Evolutionary conservation across 2,888 invertebrate species (phyloP).

Genomic region (Cheiracanthium punctorium): DNA sequence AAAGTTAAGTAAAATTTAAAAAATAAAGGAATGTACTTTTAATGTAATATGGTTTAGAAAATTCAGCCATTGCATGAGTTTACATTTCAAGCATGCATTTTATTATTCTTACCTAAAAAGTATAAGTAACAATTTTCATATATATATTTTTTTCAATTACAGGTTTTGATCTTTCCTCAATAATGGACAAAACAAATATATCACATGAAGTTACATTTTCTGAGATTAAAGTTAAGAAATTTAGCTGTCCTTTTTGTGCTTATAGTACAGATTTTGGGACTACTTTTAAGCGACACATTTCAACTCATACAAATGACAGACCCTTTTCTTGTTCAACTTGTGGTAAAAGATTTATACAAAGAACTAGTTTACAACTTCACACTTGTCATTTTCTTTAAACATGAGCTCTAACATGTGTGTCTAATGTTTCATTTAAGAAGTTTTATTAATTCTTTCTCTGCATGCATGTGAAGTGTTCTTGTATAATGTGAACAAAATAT

Average conservation of each 20-base stretch:
- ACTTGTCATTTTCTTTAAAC: background rate
- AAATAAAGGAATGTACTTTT: too few species aligned
- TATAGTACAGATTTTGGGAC: constrained; percentile 30
- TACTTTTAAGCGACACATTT: constrained; percentile 33
- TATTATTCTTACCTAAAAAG: too few species aligned
- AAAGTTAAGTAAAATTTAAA: too few species aligned
- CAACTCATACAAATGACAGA: constrained; percentile 36
- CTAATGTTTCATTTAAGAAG: too few species aligned
- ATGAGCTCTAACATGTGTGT: too few species aligned
- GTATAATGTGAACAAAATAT: too few species aligned
- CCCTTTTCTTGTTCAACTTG: constrained; percentile 30
- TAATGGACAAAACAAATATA: background rate
- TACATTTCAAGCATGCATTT: too few species aligned
- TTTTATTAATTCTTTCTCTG: too few species aligned
- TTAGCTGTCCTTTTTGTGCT: constrained; percentile 16
- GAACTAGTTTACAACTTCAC: constrained; percentile 17
- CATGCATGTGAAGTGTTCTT: too few species aligned
- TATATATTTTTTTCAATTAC: background rate
- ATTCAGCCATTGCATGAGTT: too few species aligned
- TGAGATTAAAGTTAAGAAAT: background rate
- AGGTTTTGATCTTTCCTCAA: background rate
- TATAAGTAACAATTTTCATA: background rate
- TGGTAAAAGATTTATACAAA: constrained; percentile 41
- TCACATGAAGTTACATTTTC: background rate
- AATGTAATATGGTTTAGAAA: too few species aligned